Conservation (phyloP, 2,888 invertebrate genomes). For the Pseudococcus longispinus region DNA sequence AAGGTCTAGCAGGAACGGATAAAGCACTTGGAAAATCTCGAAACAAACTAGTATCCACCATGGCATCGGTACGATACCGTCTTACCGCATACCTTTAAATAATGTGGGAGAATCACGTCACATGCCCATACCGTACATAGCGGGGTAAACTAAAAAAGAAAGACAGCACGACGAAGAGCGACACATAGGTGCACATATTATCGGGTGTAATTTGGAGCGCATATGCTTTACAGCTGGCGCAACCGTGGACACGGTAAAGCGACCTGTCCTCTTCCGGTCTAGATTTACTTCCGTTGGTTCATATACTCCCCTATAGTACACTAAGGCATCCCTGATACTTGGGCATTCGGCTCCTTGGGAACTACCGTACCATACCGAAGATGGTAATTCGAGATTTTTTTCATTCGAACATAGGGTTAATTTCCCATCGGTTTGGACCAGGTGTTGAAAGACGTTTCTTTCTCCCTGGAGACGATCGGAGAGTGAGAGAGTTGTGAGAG, state of each 20-base stretch:
- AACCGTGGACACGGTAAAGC: constrained; percentile 43
- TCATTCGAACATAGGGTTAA: constrained; percentile 50
- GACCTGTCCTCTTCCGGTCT: constrained; percentile 57
- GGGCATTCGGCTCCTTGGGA: constrained; percentile 5
- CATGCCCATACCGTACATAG: not conserved
- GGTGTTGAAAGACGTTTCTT: not conserved
- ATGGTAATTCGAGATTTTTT: constrained; percentile 53
- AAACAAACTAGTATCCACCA: too few relatives aligned
- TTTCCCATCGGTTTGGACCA: constrained; percentile 33
- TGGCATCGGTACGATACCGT: not conserved
- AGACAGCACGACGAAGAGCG: not conserved
- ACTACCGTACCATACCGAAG: not conserved
- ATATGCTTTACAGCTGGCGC: constrained; percentile 53
- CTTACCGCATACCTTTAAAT: not conserved
- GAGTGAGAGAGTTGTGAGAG: not conserved
- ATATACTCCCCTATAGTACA: constrained; percentile 22
- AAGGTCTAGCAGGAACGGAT: too few relatives aligned
- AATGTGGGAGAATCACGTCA: not conserved
- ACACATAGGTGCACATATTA: not conserved
- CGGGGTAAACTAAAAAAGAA: not conserved
- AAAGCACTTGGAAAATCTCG: too few relatives aligned
- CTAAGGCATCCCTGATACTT: constrained; percentile 12
- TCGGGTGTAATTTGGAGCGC: constrained; percentile 40
- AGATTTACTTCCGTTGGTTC: constrained; percentile 49
- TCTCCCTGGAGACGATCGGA: not conserved